These are phyloP conservation scores for Parapristionchus giblindavisi DNA, from an alignment of 2,888 invertebrate species.

Conservation along the genomic window DNA sequence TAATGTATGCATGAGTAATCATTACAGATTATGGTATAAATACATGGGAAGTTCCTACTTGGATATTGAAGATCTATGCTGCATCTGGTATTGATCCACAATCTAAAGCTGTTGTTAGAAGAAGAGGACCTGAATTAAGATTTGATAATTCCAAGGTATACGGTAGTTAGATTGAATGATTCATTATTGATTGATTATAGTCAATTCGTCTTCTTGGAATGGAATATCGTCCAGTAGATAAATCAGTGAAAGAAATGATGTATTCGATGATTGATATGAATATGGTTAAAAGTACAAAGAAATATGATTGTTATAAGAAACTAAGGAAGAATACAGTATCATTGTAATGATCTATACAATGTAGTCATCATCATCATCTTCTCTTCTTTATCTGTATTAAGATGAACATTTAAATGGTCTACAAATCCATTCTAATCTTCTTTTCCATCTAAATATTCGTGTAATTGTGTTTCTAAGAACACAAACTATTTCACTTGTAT, in stretches of 20 bases:
- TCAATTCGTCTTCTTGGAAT: conserved; percentile 30
- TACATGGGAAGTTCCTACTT: conserved; percentile 70
- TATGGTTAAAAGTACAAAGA: conserved; percentile 70
- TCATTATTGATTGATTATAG: background rate
- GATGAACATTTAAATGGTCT: conserved; percentile 5
- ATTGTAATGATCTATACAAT: background rate
- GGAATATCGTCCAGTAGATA: conserved; percentile 22
- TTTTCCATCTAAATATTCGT: too few species aligned
- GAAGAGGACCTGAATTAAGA: conserved; percentile 58
- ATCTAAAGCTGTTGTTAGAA: conserved; percentile 66
- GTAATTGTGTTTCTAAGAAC: too few species aligned
- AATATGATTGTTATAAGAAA: conserved; percentile 45
- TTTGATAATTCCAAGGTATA: conserved; percentile 68
- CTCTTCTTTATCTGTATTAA: too few species aligned
- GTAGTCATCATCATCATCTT: too few species aligned
- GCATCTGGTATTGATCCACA: conserved; percentile 71
- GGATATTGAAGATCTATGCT: conserved; percentile 69
- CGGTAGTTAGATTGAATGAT: background rate
- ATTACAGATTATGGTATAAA: conserved; percentile 70
- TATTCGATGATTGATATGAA: conserved; percentile 70
- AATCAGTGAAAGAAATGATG: conserved; percentile 32
- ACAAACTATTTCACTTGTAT: too few species aligned
- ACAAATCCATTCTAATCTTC: too few species aligned
- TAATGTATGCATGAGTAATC: background rate
- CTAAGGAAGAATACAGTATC: background rate